A percentile compares a stretch with the other conserved stretches of the same genome.
phyloP scores from a whole-genome alignment of 2,113 vertebrate genomes.

The Chelonoidis abingdonii region DNA sequence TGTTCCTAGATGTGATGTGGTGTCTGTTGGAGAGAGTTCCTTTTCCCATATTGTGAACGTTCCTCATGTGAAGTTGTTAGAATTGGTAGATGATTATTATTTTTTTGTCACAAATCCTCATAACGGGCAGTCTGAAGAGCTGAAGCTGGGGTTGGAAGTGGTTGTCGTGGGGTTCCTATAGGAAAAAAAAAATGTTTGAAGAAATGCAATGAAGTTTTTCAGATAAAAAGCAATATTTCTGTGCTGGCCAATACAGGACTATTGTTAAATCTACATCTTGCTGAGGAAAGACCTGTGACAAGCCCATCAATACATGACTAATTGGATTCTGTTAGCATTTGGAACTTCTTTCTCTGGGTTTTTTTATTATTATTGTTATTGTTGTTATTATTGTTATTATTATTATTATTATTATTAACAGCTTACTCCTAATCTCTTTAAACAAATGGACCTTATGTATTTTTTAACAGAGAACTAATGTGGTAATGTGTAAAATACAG shows the following conservation, averaged over 20 bases:
- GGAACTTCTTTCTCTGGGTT: accelerated
- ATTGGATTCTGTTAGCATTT: accelerated
- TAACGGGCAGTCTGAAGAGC: neutral
- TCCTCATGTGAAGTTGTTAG: no score
- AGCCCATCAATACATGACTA: neutral
- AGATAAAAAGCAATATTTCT: accelerated
- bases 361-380: neutral
- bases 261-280: neutral
- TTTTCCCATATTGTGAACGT: no score
- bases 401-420: neutral
- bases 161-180: neutral
- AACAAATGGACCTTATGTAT: neutral
- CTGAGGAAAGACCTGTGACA: neutral
- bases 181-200: neutral
- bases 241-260: neutral
- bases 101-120: neutral
- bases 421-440: neutral
- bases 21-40: no score
- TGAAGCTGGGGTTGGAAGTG: neutral
- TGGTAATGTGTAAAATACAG: neutral
- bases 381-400: neutral
- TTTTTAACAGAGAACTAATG: neutral
- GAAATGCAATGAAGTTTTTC: neutral
- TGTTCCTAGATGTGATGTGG: neutral
- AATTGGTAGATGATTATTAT: neutral